These are phyloP conservation scores for Chlorospingus flavigularis DNA, from an alignment of 2,797 vertebrate species.

Conservation along the genomic window DNA sequence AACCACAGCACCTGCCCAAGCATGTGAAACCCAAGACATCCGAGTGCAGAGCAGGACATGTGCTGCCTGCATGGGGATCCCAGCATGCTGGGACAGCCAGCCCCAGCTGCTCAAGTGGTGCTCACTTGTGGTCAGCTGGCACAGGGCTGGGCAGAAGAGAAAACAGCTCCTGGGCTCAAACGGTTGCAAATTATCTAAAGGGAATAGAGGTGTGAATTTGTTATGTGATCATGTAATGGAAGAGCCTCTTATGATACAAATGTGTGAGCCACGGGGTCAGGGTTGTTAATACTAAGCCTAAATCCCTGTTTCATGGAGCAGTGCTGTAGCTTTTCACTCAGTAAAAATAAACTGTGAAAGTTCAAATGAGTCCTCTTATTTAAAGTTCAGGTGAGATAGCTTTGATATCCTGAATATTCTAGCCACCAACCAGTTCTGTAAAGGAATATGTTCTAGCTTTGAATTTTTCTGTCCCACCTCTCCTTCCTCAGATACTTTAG, in stretches of 20 bases:
- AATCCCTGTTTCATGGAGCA: not conserved
- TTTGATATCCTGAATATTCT: not conserved
- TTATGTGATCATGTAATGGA: not conserved
- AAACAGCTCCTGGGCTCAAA: not conserved
- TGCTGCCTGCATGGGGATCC: not conserved
- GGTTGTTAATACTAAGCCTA: not conserved
- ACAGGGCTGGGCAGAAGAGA: not conserved
- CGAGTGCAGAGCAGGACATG: not conserved
- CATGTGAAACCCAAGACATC: constrained; percentile 5
- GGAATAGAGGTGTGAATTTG: constrained; percentile 13
- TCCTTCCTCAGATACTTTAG: not conserved
- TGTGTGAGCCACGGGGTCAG: not conserved
- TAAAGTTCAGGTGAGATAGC: not conserved
- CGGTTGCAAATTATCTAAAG: not conserved
- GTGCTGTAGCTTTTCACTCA: not conserved
- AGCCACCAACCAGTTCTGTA: not conserved
- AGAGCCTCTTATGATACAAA: not conserved
- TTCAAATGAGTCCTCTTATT: not conserved
- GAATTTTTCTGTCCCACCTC: not conserved
- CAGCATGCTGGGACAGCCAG: not conserved
- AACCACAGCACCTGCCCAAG: constrained; percentile 59
- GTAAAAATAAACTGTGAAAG: not conserved
- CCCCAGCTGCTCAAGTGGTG: not conserved
- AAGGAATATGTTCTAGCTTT: not conserved
- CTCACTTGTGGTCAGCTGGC: not conserved